Conservation (phyloP, 2,113 vertebrate species). For the Crotalus viridis region DNA sequence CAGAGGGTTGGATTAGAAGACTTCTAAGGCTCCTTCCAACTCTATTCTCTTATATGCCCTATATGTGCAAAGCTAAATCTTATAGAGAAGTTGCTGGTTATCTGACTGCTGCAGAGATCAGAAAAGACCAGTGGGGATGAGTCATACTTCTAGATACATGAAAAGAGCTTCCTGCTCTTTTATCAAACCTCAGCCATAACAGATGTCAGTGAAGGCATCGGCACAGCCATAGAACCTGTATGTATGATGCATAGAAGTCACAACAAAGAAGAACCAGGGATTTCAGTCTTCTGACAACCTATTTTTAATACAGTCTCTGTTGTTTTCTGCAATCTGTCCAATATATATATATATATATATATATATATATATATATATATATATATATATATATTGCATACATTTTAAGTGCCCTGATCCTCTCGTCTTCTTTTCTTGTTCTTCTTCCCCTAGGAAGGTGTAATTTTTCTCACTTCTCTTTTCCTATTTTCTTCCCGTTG, state of each 20-base stretch:
- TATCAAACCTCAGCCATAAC: not conserved
- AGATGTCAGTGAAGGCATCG: not conserved
- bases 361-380: constrained; percentile 6
- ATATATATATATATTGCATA: constrained; percentile 20
- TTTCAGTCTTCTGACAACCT: not conserved
- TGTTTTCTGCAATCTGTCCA: not conserved
- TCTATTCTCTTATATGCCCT: not conserved
- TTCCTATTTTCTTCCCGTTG: constrained; percentile 53
- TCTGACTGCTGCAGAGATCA: not conserved
- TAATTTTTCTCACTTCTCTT: constrained; percentile 48
- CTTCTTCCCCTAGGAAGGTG: constrained; percentile 28
- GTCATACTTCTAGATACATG: not conserved
- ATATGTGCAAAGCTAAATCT: not conserved
- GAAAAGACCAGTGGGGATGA: not conserved
- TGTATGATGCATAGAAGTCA: not conserved
- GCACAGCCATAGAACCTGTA: not conserved
- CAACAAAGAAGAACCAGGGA: not conserved
- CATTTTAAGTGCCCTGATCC: constrained; percentile 26
- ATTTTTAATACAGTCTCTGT: not conserved
- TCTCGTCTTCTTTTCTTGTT: constrained; percentile 48
- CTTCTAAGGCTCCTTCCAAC: too few relatives aligned
- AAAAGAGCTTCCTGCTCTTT: not conserved
- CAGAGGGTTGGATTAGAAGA: too few relatives aligned
- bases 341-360: not conserved
- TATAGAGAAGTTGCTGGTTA: not conserved